phyloP scores from a whole-genome alignment of 2,113 vertebrate genomes.

The Calyptomena viridis region DNA sequence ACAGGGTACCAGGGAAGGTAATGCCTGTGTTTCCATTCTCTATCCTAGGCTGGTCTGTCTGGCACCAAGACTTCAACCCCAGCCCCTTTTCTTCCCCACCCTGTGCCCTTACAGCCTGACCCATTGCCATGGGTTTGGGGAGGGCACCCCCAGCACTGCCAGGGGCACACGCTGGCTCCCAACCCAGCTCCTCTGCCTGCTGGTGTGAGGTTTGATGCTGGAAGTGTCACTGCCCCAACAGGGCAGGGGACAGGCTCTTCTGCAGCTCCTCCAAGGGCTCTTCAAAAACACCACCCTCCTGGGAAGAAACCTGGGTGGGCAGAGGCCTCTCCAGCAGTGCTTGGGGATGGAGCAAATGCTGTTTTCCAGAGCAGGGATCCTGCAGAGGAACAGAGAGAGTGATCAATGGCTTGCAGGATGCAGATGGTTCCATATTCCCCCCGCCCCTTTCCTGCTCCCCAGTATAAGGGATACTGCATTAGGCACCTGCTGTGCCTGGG shows the following conservation, averaged over 20 bases:
- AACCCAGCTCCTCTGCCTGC: neutral
- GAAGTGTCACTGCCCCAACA: rapidly evolving
- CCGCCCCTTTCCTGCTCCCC: neutral
- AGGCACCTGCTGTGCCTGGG: neutral
- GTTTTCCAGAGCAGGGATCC: neutral
- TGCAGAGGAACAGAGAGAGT: neutral
- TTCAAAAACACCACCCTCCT: neutral
- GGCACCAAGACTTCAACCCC: neutral
- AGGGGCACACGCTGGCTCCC: rapidly evolving
- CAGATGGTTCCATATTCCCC: neutral
- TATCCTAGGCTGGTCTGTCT: neutral
- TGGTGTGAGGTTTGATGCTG: rapidly evolving
- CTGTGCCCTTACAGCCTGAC: neutral
- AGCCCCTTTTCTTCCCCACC: rapidly evolving
- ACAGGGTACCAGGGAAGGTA: too few species aligned
- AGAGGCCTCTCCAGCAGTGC: neutral
- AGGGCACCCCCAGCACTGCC: neutral
- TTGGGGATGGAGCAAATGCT: neutral
- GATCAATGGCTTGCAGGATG: neutral
- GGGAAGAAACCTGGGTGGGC: neutral
- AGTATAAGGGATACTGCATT: neutral
- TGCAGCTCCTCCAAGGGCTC: neutral
- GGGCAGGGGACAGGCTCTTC: neutral
- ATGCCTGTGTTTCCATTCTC: neutral
- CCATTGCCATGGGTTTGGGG: neutral